These are phyloP conservation scores for Macrotrachela quadricornifera DNA, from an alignment of 1,140 invertebrate species.

Conservation along the genomic window DNA sequence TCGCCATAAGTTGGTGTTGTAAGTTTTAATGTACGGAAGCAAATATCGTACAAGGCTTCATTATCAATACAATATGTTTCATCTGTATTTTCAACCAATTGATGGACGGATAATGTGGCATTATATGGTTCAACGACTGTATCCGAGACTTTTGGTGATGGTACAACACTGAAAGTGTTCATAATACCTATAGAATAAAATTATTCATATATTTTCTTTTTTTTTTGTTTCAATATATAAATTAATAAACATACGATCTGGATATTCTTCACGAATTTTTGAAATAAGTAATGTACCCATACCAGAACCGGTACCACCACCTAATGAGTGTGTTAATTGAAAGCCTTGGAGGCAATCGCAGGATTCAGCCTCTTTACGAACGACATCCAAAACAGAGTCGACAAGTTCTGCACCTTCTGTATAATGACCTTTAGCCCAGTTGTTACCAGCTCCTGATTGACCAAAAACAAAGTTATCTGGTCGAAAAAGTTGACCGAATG, in stretches of 20 bases:
- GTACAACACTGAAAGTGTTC: slow-evolving; percentile 33
- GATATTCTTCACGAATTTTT: slow-evolving; percentile 32
- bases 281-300: slow-evolving; percentile 54
- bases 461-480: slow-evolving; percentile 70
- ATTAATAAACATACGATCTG: slow-evolving; percentile 46
- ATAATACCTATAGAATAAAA: slow-evolving; percentile 16
- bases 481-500: slow-evolving; percentile 55
- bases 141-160: slow-evolving; percentile 39
- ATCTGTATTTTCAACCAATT: slow-evolving; percentile 50
- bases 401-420: slow-evolving; percentile 66
- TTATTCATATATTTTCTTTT: too few species aligned
- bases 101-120: slow-evolving; percentile 46
- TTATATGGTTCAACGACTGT: slow-evolving; percentile 58
- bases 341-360: slow-evolving; percentile 40
- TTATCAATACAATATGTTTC: slow-evolving; percentile 62
- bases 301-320: slow-evolving; percentile 61
- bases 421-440: slow-evolving; percentile 76
- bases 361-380: slow-evolving; percentile 64
- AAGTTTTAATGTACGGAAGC: slow-evolving; percentile 49
- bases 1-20: slow-evolving; percentile 47
- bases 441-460: slow-evolving; percentile 57
- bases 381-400: slow-evolving; percentile 59
- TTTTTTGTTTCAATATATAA: too few species aligned
- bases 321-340: slow-evolving; percentile 48
- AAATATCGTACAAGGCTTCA: slow-evolving; percentile 59